phyloP scores from a whole-genome alignment of 2,113 vertebrate species.

The Chloebia gouldiae region DNA sequence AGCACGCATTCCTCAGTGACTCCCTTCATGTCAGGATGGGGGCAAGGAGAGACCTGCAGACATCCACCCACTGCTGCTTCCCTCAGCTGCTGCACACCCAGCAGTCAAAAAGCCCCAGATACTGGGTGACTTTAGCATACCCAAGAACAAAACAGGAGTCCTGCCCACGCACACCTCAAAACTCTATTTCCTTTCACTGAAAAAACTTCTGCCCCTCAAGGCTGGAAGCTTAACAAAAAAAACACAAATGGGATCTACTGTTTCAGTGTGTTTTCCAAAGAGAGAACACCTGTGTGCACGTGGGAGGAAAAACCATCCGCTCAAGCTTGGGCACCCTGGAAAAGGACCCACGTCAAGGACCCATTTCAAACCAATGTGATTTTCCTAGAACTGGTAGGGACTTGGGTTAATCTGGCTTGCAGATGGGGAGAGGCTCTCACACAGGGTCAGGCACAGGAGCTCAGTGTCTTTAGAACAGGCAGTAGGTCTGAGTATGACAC shows the following conservation, averaged over 20 bases:
- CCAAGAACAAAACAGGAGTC: not conserved
- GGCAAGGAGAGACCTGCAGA: not conserved
- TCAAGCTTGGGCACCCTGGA: not conserved
- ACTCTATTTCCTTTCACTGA: not conserved
- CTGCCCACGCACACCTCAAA: accelerated
- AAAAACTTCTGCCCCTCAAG: not conserved
- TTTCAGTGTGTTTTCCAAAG: not conserved
- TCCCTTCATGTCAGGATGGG: accelerated
- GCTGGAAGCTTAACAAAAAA: not conserved
- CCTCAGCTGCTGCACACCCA: not conserved
- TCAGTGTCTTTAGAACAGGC: not conserved
- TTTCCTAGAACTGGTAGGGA: not conserved
- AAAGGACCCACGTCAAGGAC: not conserved
- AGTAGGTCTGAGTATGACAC: accelerated
- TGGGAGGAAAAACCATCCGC: not conserved
- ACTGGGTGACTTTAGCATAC: not conserved
- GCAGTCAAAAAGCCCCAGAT: not conserved
- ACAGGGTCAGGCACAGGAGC: not conserved
- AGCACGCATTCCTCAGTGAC: not conserved
- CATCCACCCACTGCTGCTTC: not conserved
- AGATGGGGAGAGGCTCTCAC: not conserved
- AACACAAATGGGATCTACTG: not conserved
- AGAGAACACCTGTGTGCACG: not conserved
- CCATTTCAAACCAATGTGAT: not conserved
- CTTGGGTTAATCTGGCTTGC: not conserved